Evolutionary conservation across 2,113 vertebrate genomes (phyloP), one percentile per base, ranked within the genome.

Genomic region (Gallinago media): DNA sequence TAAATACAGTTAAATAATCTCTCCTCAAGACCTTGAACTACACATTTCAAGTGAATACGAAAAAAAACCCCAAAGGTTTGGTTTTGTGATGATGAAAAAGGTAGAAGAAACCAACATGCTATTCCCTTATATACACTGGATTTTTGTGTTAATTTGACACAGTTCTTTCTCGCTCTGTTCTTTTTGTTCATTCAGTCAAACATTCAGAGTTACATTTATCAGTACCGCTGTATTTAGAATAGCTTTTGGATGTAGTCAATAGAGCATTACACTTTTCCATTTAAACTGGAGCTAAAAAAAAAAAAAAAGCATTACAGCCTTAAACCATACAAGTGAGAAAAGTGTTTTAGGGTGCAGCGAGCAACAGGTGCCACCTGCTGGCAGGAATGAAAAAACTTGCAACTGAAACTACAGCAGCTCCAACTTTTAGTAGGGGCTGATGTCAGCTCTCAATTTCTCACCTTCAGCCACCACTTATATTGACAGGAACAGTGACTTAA

Each of bases 361-460:
- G 31, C 40, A 86, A 34, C 8, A 67, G 22, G 36, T 25, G 42
- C 77, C 93, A 86, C 77, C 80, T 92, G 36, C 76, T 72, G 80
- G 47, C 10, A 91, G 22, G 38, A 83, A 78, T 22, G 18, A 68
- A 92, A 62, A 16, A 26, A 46, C 11, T 15, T 40, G 68, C 27
- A 25, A 34, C 3, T 29, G 13, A 26, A 84, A 70, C 49, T 19
- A 36, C 12, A 38, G 32, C 22, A 75, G 44, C 8, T 44, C 16
- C 38, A 34, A 18, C 16, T 77, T 9, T 2, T 0, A 12, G 25
- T 17, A n/a, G 11, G 26, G 19, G 8, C 20, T 23, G 1, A 49
- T 21, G 7, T 11, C 63, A 67, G 21, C 40, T 25, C 31, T 44
- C 4, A 0, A 16, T 61, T 87, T 73, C 49, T 67, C 32, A 71